A percentile compares a stretch with the other conserved stretches of the same genome.
These are phyloP conservation scores for Callipepla squamata DNA, from an alignment of 2,113 vertebrate species.

Conservation along the genomic window DNA sequence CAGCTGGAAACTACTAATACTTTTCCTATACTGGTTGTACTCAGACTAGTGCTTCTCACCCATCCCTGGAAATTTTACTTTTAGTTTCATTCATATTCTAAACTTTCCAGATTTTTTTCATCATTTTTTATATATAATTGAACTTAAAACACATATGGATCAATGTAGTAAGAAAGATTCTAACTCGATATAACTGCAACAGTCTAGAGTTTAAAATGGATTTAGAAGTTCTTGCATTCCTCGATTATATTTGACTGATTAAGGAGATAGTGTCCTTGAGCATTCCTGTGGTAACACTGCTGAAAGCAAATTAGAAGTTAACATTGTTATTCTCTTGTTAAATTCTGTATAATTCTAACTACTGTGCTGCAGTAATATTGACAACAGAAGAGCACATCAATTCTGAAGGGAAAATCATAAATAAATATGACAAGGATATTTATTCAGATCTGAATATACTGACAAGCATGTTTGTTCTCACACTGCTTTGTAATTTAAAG, in stretches of 20 bases:
- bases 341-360: background rate
- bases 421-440: background rate
- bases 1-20: background rate
- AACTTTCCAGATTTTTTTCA: background rate
- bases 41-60: background rate
- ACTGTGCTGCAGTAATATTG: background rate
- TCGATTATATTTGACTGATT: background rate
- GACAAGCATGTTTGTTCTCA: background rate
- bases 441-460: background rate
- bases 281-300: background rate
- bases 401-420: background rate
- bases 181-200: background rate
- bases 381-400: background rate
- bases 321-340: background rate
- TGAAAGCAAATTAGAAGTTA: background rate
- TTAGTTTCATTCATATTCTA: background rate
- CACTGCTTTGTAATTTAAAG: background rate
- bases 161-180: background rate
- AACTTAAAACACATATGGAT: background rate
- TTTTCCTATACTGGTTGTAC: background rate
- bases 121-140: background rate
- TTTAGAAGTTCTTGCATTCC: background rate
- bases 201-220: background rate
- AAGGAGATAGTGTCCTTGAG: background rate
- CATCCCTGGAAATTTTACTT: background rate